Evolutionary conservation across 53 echinoderm and acorn worm genomes (phyloP).

Genomic region (Zoroaster sp.): DNA sequence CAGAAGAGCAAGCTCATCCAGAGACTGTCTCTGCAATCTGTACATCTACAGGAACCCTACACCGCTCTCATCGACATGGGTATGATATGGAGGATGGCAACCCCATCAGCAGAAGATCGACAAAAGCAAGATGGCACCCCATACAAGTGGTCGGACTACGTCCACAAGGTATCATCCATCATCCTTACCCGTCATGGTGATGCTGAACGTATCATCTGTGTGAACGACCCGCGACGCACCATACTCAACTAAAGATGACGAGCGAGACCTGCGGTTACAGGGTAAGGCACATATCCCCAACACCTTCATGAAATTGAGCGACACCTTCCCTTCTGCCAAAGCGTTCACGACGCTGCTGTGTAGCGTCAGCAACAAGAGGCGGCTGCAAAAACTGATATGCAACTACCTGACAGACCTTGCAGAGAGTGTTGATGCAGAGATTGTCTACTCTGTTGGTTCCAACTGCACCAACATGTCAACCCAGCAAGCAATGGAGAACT

Average conservation of each 20-base stretch:
- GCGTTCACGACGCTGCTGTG: too few species aligned
- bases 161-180: background rate
- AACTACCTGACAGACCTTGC: too few species aligned
- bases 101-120: constrained; percentile 41
- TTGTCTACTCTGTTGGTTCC: too few species aligned
- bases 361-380: too few species aligned
- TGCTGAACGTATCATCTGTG: constrained; percentile 9
- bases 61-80: background rate
- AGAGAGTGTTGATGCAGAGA: too few species aligned
- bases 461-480: too few species aligned
- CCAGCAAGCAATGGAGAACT: too few species aligned
- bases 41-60: background rate
- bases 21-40: too few species aligned
- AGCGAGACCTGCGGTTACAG: background rate
- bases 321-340: too few species aligned
- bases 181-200: constrained; percentile 4
- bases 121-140: constrained; percentile 32
- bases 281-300: too few species aligned
- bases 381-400: too few species aligned
- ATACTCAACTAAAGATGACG: constrained; percentile 32
- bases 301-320: too few species aligned
- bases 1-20: background rate
- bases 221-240: constrained; percentile 46
- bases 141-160: constrained; percentile 52
- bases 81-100: constrained; percentile 17